phyloP scores from a whole-genome alignment of 2,113 vertebrate species.

The Pyrgilauda ruficollis region DNA sequence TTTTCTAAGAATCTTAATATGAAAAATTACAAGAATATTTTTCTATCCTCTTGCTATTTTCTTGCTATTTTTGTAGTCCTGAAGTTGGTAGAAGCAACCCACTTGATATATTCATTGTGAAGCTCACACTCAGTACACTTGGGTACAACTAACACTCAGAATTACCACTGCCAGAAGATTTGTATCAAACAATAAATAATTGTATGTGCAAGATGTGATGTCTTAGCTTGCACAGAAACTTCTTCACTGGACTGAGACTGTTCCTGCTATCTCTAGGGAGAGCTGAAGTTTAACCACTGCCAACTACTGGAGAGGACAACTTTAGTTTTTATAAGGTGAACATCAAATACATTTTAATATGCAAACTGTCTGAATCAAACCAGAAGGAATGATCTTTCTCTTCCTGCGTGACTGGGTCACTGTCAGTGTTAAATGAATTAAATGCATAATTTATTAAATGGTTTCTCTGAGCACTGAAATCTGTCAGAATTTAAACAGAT shows the following conservation, averaged over 20 bases:
- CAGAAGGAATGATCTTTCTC: not conserved
- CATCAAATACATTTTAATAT: not conserved
- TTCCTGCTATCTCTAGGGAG: not conserved
- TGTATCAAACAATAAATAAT: not conserved
- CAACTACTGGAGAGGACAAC: not conserved
- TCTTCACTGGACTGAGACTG: slow-evolving; percentile 26
- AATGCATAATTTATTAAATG: slow-evolving; percentile 38
- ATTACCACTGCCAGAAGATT: slow-evolving; percentile 32
- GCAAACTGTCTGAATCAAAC: slow-evolving; percentile 5
- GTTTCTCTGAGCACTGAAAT: not conserved
- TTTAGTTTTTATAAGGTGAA: not conserved
- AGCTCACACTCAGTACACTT: not conserved
- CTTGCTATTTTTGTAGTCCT: not conserved
- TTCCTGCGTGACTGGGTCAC: not conserved
- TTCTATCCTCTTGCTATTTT: not conserved
- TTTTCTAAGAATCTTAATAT: not conserved
- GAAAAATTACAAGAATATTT: not conserved
- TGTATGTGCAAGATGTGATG: not conserved
- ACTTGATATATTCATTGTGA: slow-evolving; percentile 8
- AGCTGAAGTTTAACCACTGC: not conserved
- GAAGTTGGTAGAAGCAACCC: not conserved
- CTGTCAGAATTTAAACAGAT: not conserved
- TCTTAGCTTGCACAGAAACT: slow-evolving; percentile 1
- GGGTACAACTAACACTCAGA: slow-evolving; percentile 13
- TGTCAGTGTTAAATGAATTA: slow-evolving; percentile 24